Conservation (phyloP, 2,888 invertebrate genomes). For the Nycteola revayana region DNA sequence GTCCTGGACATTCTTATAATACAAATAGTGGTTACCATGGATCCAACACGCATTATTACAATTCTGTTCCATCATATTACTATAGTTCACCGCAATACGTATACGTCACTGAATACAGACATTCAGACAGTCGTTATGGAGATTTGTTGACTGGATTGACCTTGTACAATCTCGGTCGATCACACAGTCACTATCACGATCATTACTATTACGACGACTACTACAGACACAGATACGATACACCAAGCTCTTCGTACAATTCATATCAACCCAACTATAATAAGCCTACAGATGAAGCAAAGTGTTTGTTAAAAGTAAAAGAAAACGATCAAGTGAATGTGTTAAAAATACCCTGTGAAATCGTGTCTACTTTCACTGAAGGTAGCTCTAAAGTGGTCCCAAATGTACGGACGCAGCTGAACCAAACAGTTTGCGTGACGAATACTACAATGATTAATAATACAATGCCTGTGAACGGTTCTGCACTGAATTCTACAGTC, state of each 20-base stretch:
- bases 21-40: constrained; percentile 5
- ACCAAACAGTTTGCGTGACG: constrained; percentile 52
- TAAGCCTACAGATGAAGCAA: constrained; percentile 48
- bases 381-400: constrained; percentile 43
- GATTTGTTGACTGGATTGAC: constrained; percentile 65
- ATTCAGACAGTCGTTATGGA: constrained; percentile 63
- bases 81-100: constrained; percentile 61
- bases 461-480: constrained; percentile 11
- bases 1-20: constrained; percentile 23
- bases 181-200: constrained; percentile 54
- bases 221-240: constrained; percentile 53
- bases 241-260: constrained; percentile 20
- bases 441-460: constrained; percentile 44
- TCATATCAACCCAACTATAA: constrained; percentile 20
- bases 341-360: constrained; percentile 70
- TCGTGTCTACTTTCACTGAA: constrained; percentile 69
- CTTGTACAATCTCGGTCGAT: constrained; percentile 68
- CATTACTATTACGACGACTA: constrained; percentile 70
- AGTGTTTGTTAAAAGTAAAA: constrained; percentile 56
- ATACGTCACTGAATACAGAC: constrained; percentile 62
- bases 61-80: constrained; percentile 32
- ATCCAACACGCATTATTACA: constrained; percentile 5
- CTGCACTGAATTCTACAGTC: constrained; percentile 5
- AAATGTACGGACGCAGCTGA: constrained; percentile 30
- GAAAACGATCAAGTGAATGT: constrained; percentile 50